Percentiles rank a stretch among this genome's conserved stretches.
Evolutionary conservation across 2,888 invertebrate species (phyloP).

Genomic region (Polylopha cassiicola): DNA sequence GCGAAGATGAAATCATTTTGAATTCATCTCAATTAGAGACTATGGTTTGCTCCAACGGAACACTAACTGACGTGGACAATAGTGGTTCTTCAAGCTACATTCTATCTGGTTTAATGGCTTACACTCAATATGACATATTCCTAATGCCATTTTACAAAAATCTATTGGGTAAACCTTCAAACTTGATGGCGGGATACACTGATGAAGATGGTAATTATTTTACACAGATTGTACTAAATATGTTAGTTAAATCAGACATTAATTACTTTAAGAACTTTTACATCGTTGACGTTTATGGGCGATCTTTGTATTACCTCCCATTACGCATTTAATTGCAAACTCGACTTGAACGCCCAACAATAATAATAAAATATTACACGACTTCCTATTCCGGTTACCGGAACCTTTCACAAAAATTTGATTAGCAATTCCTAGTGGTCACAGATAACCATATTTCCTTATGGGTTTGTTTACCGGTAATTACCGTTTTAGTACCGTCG

Average conservation of each 20-base stretch:
- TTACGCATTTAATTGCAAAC: no score
- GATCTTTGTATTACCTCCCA: no score
- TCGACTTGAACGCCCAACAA: no score
- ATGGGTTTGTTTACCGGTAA: slow-evolving; percentile 25
- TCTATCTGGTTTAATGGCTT: slow-evolving; percentile 87
- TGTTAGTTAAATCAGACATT: not conserved
- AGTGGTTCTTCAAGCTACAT: slow-evolving; percentile 84
- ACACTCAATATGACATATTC: slow-evolving; percentile 94
- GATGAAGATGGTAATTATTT: slow-evolving; percentile 89
- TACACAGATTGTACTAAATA: slow-evolving; percentile 3
- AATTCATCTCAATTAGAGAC: slow-evolving; percentile 48
- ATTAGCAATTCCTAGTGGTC: no score
- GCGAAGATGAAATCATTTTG: slow-evolving; percentile 48
- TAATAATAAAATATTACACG: no score
- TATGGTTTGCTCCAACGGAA: slow-evolving; percentile 74
- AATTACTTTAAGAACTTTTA: not conserved
- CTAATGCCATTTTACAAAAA: slow-evolving; percentile 92
- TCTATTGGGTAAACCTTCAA: slow-evolving; percentile 94
- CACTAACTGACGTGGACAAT: slow-evolving; percentile 82
- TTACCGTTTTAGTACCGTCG: slow-evolving; percentile 82
- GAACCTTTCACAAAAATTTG: no score
- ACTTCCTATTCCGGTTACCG: no score
- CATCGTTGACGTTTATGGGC: not conserved
- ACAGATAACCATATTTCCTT: slow-evolving; percentile 26
- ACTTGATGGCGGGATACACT: slow-evolving; percentile 90